Evolutionary conservation across 2,888 invertebrate genomes (phyloP), one percentile per base, ranked within the genome.

Genomic region (Germaria angustata): DNA sequence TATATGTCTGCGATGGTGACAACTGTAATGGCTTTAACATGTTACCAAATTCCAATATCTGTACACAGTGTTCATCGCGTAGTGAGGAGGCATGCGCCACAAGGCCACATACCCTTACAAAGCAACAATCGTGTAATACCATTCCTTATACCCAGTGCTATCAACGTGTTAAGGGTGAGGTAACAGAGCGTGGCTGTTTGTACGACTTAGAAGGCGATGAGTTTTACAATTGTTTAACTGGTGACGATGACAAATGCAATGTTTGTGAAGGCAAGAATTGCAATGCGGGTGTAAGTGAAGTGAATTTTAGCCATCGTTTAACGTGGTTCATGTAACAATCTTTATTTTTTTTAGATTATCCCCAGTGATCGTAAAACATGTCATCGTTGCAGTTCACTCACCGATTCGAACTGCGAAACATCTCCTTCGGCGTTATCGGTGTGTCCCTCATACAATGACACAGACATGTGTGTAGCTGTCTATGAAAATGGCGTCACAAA

Each of bases 101-200:
- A 0, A 81, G 73, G 0, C 86, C 86, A 0, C 36, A 17, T 7
- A 65, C 11, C 1, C 68, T 73, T 0, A 61, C 53, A 1, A 49
- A 22, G 1, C 57, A 53, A 1, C 11, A 39, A 1, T 28, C 28
- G n/a, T 87, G 87, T 55, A 61, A n/a, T 6, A 49, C 9, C 13
- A 51, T 82, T 24, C 86, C 86, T 0, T 86, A 85, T 20, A 81
- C 85, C 6, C 84, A 85, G 7, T 86, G 87, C 15, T 86, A 81
- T 78, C 73, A 86, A 8, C 85, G 84, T 44, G 79, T 87, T 5
- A 80, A 49, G 24, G 49, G 51, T 20, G 20, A 7, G 11, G 80
- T 84, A 11, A 87, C 87, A 1, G 61, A 82, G 11, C 86, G 87
- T 51, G 87, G 87, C 15, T 87, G 87, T 36, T 63, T 86, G n/a